Conservation (phyloP, 2,888 invertebrate species). For the Sericinus montela region DNA sequence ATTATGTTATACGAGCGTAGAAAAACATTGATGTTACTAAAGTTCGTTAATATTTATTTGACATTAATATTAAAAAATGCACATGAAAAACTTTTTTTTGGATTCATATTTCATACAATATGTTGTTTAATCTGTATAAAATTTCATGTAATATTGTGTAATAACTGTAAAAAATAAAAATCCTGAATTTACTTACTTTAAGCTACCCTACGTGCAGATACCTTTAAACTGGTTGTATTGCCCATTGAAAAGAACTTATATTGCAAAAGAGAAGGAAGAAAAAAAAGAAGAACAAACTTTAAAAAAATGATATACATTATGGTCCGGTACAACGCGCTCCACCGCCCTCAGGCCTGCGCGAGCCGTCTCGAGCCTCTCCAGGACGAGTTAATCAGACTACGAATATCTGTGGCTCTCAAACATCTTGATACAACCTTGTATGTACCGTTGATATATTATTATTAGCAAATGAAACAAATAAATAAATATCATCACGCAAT, state of each 20-base stretch:
- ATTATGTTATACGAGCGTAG: constrained; percentile 5
- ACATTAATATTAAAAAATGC: no score
- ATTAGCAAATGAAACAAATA: no score
- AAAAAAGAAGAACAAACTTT: constrained; percentile 1
- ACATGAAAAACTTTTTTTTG: no score
- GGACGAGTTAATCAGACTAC: constrained; percentile 72
- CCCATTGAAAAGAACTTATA: background rate
- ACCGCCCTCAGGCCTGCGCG: constrained; percentile 33
- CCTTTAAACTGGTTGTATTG: background rate
- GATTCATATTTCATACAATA: no score
- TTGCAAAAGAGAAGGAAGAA: background rate
- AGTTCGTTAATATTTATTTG: no score
- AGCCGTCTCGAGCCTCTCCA: constrained; percentile 16
- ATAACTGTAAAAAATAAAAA: no score
- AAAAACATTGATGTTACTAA: background rate
- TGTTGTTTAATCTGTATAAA: no score
- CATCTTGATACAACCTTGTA: constrained; percentile 27
- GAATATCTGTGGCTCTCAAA: constrained; percentile 45
- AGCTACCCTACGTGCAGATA: background rate
- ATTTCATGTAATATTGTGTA: no score
- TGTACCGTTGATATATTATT: no score
- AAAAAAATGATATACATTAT: constrained; percentile 6
- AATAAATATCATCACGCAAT: no score
- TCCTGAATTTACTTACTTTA: no score
- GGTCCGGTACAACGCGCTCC: constrained; percentile 7